A percentile compares a stretch with the other conserved stretches of the same genome.
Conservation (phyloP, 1,140 invertebrate species). For the Hydropsyche tenuis region DNA sequence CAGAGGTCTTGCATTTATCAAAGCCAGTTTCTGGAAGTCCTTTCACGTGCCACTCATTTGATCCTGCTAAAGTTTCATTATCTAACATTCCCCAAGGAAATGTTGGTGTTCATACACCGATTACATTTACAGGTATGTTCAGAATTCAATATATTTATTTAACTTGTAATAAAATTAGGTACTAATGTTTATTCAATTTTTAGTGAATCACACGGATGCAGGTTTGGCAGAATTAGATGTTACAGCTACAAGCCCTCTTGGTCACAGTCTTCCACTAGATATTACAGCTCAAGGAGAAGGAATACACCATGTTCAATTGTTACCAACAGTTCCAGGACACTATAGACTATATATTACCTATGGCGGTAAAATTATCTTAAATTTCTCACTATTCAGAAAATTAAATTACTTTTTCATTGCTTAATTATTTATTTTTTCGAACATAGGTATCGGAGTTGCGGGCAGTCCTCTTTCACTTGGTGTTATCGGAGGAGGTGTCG, state of each 20-base stretch:
- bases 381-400: not conserved
- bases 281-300: conserved; percentile 77
- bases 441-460: conserved; percentile 65
- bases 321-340: conserved; percentile 85
- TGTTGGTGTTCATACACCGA: conserved; percentile 82
- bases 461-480: conserved; percentile 69
- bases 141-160: not conserved
- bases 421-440: too few species aligned
- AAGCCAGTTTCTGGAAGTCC: conserved; percentile 94
- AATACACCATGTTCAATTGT: conserved; percentile 80
- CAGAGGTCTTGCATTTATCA: conserved; percentile 89
- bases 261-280: conserved; percentile 83
- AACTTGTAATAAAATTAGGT: not conserved
- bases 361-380: conserved; percentile 64
- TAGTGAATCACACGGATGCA: conserved; percentile 86
- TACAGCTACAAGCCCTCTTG: conserved; percentile 86
- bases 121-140: conserved; percentile 77
- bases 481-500: conserved; percentile 58
- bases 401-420: not conserved
- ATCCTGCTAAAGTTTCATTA: conserved; percentile 79
- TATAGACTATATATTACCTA: conserved; percentile 90
- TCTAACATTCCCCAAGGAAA: conserved; percentile 79
- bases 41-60: conserved; percentile 94
- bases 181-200: conserved; percentile 15
- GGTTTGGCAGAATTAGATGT: conserved; percentile 91